These are phyloP conservation scores for Fratercula arctica DNA, from an alignment of 2,797 vertebrate genomes.

Conservation along the genomic window DNA sequence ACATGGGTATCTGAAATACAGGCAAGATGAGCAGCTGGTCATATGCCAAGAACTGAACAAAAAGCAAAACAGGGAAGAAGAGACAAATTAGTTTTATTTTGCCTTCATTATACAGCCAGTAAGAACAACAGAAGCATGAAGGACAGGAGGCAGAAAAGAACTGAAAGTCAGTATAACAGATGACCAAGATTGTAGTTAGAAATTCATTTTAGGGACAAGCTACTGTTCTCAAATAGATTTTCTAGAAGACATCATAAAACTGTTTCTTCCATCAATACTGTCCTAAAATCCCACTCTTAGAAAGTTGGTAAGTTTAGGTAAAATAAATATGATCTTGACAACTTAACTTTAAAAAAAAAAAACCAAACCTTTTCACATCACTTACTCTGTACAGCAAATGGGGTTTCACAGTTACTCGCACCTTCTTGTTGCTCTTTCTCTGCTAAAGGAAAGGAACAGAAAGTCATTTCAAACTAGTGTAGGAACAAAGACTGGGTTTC, in stretches of 20 bases:
- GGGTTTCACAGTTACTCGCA: slow-evolving; percentile 97
- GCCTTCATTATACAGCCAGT: neutral
- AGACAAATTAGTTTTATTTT: neutral
- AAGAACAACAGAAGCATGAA: neutral
- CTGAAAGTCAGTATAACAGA: neutral
- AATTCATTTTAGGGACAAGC: neutral
- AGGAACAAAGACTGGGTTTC: neutral
- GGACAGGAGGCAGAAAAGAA: neutral
- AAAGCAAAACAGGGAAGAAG: neutral
- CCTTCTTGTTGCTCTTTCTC: slow-evolving; percentile 92
- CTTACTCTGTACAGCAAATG: slow-evolving; percentile 94
- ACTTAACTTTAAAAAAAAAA: neutral
- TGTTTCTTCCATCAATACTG: neutral
- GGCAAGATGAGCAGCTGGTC: neutral
- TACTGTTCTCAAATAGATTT: neutral
- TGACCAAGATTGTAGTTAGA: neutral
- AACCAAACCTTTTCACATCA: neutral
- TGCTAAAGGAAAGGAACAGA: slow-evolving; percentile 76
- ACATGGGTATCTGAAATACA: neutral
- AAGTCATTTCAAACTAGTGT: neutral
- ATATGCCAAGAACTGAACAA: neutral
- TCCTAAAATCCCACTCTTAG: neutral
- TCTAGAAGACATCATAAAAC: neutral
- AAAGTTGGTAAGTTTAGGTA: neutral
- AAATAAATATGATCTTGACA: neutral